Conservation (phyloP, 2,888 invertebrate genomes). For the Dicycla oo region DNA sequence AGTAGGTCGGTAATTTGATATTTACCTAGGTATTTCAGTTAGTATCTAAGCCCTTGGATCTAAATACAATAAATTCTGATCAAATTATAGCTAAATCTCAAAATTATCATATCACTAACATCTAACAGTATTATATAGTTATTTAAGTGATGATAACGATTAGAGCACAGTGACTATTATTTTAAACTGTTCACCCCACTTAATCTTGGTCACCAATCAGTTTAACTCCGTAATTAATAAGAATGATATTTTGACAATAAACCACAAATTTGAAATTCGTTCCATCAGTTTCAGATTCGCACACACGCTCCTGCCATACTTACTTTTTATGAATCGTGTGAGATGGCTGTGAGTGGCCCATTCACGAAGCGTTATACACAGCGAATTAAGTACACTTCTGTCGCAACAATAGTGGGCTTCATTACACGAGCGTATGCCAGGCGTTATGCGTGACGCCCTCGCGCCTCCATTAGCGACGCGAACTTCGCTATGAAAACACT, state of each 20-base stretch:
- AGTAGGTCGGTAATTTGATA: background rate
- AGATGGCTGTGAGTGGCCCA: conserved; percentile 69
- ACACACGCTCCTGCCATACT: conserved; percentile 62
- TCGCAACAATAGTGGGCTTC: conserved; percentile 86
- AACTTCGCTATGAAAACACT: conserved; percentile 87
- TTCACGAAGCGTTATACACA: conserved; percentile 73
- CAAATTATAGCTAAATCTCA: background rate
- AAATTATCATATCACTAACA: background rate
- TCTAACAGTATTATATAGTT: background rate
- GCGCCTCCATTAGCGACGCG: conserved; percentile 82
- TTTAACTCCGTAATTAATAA: background rate
- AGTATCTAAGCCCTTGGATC: background rate
- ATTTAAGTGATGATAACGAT: background rate
- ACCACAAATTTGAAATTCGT: conserved; percentile 61
- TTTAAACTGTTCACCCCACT: background rate
- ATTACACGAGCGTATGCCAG: conserved; percentile 87
- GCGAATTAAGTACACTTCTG: conserved; percentile 85
- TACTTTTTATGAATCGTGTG: conserved; percentile 75
- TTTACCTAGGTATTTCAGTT: background rate
- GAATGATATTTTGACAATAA: conserved; percentile 37
- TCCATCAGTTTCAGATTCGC: conserved; percentile 59
- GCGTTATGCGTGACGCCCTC: conserved; percentile 87
- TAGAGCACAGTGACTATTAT: background rate
- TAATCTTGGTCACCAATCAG: background rate
- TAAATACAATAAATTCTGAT: background rate